Conservation (phyloP, 1,140 invertebrate genomes). For the Drosophila littoralis region DNA sequence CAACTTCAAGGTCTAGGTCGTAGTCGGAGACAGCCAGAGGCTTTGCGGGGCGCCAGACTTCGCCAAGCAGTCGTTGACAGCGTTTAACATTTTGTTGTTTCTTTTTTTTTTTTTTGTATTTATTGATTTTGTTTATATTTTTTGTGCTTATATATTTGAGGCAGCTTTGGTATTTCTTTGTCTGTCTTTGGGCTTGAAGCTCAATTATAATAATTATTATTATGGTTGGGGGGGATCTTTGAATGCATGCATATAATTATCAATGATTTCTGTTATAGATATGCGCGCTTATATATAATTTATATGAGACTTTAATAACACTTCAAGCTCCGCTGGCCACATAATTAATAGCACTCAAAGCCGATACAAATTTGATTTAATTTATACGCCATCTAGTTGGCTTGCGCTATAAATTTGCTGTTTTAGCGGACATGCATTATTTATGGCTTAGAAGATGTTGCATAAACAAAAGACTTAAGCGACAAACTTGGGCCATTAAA, state of each 20-base stretch:
- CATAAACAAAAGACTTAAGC: constrained; percentile 72
- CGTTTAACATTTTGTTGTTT: constrained; percentile 48
- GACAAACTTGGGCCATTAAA: constrained; percentile 55
- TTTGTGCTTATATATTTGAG: constrained; percentile 1
- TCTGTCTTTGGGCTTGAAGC: constrained; percentile 28
- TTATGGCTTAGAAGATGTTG: constrained; percentile 45
- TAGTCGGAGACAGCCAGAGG: constrained; percentile 33
- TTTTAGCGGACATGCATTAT: constrained; percentile 49
- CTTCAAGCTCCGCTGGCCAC: constrained; percentile 3
- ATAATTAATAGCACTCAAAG: constrained; percentile 52
- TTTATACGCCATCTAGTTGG: constrained; percentile 47
- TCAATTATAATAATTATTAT: constrained; percentile 56
- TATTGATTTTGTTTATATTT: constrained; percentile 22
- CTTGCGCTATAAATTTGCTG: constrained; percentile 51
- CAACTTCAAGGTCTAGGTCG: constrained; percentile 73
- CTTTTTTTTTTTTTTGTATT: constrained; percentile 16
- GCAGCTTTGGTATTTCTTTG: constrained; percentile 15
- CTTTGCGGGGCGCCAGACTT: constrained; percentile 11
- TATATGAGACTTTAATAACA: constrained; percentile 44
- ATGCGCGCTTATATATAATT: constrained; percentile 42
- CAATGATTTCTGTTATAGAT: constrained; percentile 30
- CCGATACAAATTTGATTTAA: constrained; percentile 33
- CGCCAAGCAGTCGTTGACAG: constrained; percentile 65
- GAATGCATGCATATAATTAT: constrained; percentile 32
- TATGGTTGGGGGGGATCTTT: constrained; percentile 11